These are phyloP conservation scores for Stomatorhinus ivindoensis DNA, from an alignment of 2,113 vertebrate genomes.

Conservation along the genomic window DNA sequence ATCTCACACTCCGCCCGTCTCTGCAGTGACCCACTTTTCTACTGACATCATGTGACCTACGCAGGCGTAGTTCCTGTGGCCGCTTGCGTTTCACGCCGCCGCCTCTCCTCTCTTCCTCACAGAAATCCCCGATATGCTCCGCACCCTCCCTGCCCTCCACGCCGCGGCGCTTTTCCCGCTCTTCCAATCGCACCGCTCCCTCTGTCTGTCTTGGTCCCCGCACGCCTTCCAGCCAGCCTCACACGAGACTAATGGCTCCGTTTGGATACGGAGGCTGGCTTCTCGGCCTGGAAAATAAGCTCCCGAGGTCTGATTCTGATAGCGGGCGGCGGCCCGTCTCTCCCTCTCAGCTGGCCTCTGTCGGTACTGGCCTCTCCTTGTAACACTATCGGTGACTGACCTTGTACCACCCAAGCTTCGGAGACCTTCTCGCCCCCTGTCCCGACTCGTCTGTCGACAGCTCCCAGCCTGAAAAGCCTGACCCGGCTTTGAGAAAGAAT, in stretches of 20 bases:
- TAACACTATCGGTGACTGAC: constrained; percentile 16
- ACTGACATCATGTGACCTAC: not conserved
- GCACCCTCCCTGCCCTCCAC: not conserved
- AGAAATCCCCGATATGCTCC: not conserved
- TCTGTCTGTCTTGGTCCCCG: not conserved
- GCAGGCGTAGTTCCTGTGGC: not conserved
- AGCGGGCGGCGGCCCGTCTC: not conserved
- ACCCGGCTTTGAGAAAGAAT: not conserved
- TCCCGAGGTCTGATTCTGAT: not conserved
- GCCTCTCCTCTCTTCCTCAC: not conserved
- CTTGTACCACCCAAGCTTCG: constrained; percentile 1
- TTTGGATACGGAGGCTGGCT: not conserved
- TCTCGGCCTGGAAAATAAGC: not conserved
- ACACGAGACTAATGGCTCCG: not conserved
- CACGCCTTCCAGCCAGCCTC: not conserved
- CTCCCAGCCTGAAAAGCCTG: not conserved
- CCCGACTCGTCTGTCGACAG: not conserved
- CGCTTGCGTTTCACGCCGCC: not conserved
- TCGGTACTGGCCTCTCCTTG: not conserved
- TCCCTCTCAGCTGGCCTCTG: not conserved
- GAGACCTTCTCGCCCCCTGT: not conserved
- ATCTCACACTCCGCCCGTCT: not conserved
- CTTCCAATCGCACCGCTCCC: not conserved
- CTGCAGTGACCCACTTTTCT: not conserved
- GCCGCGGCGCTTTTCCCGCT: not conserved